Base-by-base conservation (phyloP, 2,888 invertebrate genomes). In the Megastigmus dorsalis region DNA sequence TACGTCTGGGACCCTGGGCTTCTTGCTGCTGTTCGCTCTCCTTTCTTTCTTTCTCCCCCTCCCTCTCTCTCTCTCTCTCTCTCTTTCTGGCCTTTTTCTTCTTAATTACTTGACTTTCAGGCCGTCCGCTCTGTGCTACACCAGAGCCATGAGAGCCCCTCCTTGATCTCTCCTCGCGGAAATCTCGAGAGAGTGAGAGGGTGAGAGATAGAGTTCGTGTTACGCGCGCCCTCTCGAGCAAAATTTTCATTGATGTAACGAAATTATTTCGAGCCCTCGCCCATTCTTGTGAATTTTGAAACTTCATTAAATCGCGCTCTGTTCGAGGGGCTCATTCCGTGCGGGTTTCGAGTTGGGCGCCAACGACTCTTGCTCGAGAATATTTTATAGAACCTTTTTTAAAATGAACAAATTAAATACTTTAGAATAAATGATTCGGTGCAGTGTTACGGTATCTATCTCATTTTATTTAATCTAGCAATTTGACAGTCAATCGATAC, bases 271-370 rank as follows among this genome's bases (percentile, higher is more conserved):
- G 41, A 10, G 13, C 33, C 13, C 33, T 54, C 15, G 10, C 33
- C 6, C n/a, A n/a, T 50, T 36, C 28, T 55, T 41, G 55, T 67
- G 55, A 75, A 75, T 75, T 70, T 75, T 75, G 70, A 70, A 69
- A 75, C 65, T 75, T 75, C 65, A 60, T 70, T 70, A 70, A 70
- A 55, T 74, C 33, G 28, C 41, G 15, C 45, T 50, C 45, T 50
- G 28, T 57, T 62, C 2, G 28, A n/a, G 41, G 18, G 18, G n/a
- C n/a, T n/a, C n/a, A n/a, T n/a, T n/a, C n/a, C n/a, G n/a, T n/a
- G 45, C 9, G n/a, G 4, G 15, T 28, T 45, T n/a, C 20, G 9
- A 33, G 33, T 54, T 54, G 18, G 33, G 33, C 10, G 54, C 15
- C 3, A 23, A 18, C n/a, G n/a, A n/a, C n/a, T n/a, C n/a, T n/a